Evolutionary conservation across 2,888 invertebrate genomes (phyloP).

Genomic region (Scelioninae gen. 1): DNA sequence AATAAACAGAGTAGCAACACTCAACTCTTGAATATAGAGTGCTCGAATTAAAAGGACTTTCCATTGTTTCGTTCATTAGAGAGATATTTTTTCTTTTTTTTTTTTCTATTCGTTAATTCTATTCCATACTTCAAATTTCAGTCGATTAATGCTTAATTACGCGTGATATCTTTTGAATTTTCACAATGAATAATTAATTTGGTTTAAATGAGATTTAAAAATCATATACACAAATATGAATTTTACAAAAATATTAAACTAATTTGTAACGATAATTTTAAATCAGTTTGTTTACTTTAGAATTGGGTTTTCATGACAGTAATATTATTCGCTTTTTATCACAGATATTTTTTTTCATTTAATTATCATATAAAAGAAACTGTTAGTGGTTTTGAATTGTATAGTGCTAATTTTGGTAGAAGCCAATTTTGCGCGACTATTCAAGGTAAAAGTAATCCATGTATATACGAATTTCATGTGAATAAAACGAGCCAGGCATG

Average conservation of each 20-base stretch:
- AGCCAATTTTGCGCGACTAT: conserved; percentile 13
- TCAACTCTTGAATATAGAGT: neutral
- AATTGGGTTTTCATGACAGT: no score
- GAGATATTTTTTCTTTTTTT: neutral
- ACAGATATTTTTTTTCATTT: no score
- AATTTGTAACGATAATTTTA: no score
- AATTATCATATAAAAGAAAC: conserved; percentile 9
- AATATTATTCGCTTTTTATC: no score
- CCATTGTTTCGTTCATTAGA: conserved; percentile 21
- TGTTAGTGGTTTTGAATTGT: neutral
- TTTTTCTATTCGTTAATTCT: neutral
- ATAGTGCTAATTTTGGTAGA: neutral
- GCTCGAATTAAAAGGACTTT: conserved; percentile 3
- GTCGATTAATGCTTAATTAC: no score
- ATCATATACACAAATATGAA: no score
- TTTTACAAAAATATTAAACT: no score
- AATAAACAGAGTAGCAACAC: conserved; percentile 21
- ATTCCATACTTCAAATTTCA: no score
- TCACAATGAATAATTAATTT: no score
- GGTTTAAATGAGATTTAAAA: no score
- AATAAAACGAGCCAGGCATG: conserved; percentile 13
- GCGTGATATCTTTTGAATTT: no score
- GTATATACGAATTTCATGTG: conserved; percentile 13
- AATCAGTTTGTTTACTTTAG: no score
- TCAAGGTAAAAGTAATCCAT: conserved; percentile 11